Percentiles rank a stretch among this genome's conserved stretches.
Evolutionary conservation across 2,113 vertebrate genomes (phyloP).

Genomic region (Atractosteus spatula): DNA sequence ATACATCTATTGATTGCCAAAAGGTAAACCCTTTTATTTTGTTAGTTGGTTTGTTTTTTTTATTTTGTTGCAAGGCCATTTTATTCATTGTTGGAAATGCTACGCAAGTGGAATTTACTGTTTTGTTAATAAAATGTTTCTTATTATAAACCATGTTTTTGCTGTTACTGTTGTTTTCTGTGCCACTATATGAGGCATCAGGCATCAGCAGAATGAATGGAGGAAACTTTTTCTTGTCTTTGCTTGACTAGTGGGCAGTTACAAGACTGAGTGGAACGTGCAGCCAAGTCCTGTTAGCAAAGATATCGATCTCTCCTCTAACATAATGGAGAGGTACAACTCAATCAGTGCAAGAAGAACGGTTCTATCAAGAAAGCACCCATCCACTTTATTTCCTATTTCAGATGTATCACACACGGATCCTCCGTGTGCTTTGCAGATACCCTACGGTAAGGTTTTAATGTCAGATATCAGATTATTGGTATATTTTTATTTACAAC

Average conservation of each 20-base stretch:
- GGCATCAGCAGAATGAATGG: not conserved
- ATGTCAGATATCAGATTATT: too few species aligned
- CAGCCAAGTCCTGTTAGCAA: not conserved
- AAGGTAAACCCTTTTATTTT: constrained; percentile 19
- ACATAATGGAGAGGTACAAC: not conserved
- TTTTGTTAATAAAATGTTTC: constrained; percentile 90
- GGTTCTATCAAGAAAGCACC: constrained; percentile 4
- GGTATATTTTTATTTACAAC: too few species aligned
- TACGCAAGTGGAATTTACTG: constrained; percentile 86
- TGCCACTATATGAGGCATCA: not conserved
- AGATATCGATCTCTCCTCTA: not conserved
- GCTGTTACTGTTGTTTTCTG: not conserved
- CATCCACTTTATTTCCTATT: constrained; percentile 10
- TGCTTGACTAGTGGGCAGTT: not conserved
- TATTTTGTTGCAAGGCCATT: constrained; percentile 81
- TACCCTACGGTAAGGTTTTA: too few species aligned
- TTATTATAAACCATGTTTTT: constrained; percentile 66
- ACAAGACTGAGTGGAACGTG: not conserved
- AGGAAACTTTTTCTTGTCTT: not conserved
- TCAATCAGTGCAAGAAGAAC: not conserved
- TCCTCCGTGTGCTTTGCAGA: too few species aligned
- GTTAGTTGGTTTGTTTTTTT: constrained; percentile 68
- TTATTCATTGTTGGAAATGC: constrained; percentile 86
- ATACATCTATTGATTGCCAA: constrained; percentile 33
- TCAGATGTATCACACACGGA: not conserved